A percentile compares a stretch with the other conserved stretches of the same genome.
These are phyloP conservation scores for Phataginus tricuspis DNA, from an alignment of 2,797 vertebrate species.

Conservation along the genomic window DNA sequence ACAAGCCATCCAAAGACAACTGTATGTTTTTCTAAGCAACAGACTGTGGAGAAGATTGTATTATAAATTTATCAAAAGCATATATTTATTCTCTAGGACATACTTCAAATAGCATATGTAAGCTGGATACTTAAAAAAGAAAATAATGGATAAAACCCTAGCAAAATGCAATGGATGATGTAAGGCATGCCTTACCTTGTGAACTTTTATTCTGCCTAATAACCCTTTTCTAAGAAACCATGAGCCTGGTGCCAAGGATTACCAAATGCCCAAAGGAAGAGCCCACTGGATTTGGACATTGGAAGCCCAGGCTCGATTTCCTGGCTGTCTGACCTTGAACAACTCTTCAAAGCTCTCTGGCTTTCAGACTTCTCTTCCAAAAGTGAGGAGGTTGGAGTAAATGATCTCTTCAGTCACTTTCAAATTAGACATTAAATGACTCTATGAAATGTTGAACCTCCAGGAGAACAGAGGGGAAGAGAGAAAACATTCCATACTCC, in stretches of 20 bases:
- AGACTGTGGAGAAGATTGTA: neutral
- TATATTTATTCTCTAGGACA: conserved; percentile 46
- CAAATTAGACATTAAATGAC: neutral
- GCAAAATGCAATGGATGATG: neutral
- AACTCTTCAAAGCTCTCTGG: neutral
- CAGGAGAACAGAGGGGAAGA: neutral
- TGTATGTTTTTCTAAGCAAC: conserved; percentile 27
- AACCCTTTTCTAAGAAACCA: neutral
- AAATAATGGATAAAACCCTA: neutral
- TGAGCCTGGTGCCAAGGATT: neutral
- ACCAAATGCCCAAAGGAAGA: neutral
- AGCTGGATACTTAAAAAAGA: neutral
- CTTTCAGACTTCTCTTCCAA: neutral
- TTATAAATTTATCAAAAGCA: conserved; percentile 66
- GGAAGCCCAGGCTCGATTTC: neutral
- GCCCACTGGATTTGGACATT: neutral
- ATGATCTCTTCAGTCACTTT: neutral
- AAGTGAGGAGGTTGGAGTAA: neutral
- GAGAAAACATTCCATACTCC: neutral
- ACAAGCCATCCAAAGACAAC: neutral
- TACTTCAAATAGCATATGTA: conserved; percentile 46
- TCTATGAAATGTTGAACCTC: neutral
- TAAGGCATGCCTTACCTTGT: neutral
- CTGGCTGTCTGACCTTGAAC: neutral
- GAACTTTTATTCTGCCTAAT: neutral